Base-by-base conservation (phyloP, 2,113 vertebrate species). In the Hemibagrus wyckioides region DNA sequence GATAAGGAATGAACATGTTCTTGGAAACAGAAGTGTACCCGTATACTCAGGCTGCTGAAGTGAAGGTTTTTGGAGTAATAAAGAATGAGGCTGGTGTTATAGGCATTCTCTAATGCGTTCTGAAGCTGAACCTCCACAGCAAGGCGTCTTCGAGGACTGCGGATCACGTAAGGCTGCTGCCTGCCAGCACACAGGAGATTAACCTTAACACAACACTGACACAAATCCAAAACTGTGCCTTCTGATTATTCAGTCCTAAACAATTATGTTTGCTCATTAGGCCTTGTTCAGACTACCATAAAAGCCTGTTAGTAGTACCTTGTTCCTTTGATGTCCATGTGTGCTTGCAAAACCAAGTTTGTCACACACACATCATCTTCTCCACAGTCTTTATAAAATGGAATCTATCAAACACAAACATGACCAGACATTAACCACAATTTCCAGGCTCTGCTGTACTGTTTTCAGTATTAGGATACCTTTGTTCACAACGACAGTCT, bases 321-420 rank as follows among this genome's bases (percentile, higher is more conserved):
- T 84, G 97, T 97, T 65, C 97, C 97, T 21, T 77, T 89, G 61
- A 99, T 93, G 93, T 97, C 96, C 94, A 96, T 96, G 41, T 90
- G 92, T 28, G 97, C 97, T 77, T 90, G 88, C 54, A 99, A 94
- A 83, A 95, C 96, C 91, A 99, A 91, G 87, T 99, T 95, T 0
- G 98, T 94, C 44, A 97, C 89, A 2, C 98, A 99, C 87, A 97
- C 96, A 0, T 99, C 93, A 8, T 99, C 98, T 1, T 97, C 96
- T 0, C 98, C 98, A 0, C 98, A 99, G 79, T 99, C 98, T 93
- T 98, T 99, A 36, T 97, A 98, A 94, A 99, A 99, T 0, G 97
- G 95, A 88, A 99, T 96, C 98, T 99, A 89, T 48, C 86, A 85
- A 84, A 25, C 17, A 83, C 3, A 63, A n/a, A 39, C n/a, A 54